These are phyloP conservation scores for Siniperca obscura DNA, from an alignment of 2,797 vertebrate genomes.

Conservation along the genomic window DNA sequence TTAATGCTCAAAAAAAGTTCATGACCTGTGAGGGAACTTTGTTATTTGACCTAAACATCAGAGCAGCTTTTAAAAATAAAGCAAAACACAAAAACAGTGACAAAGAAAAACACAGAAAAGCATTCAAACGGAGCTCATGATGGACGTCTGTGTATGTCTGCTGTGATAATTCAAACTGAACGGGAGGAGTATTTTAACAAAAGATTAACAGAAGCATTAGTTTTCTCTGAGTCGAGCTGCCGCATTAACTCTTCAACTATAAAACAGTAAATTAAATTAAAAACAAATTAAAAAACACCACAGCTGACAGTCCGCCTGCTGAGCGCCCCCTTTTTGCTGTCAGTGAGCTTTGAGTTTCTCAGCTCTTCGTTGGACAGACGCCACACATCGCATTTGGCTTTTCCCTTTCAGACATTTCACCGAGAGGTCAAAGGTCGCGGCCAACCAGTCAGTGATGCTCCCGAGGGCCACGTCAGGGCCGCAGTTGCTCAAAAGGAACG, in stretches of 20 bases:
- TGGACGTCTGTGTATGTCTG: neutral
- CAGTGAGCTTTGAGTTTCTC: neutral
- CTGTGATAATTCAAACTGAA: neutral
- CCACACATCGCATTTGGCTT: neutral
- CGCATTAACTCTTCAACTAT: neutral
- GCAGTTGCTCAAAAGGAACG: neutral
- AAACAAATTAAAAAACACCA: neutral
- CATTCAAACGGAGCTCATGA: neutral
- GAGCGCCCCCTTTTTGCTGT: neutral
- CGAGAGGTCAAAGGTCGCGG: neutral
- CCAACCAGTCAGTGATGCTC: neutral
- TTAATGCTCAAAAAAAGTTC: neutral
- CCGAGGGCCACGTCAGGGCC: neutral
- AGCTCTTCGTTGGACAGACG: neutral
- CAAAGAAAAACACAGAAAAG: neutral
- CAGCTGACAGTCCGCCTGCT: neutral
- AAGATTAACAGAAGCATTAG: neutral
- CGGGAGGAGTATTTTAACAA: neutral
- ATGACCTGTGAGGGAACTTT: neutral
- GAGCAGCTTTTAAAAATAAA: neutral
- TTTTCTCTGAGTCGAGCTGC: conserved; percentile 25
- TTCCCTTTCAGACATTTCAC: neutral
- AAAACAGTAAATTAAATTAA: conserved; percentile 12
- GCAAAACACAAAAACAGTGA: neutral
- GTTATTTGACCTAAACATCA: conserved; percentile 1